Evolutionary conservation across 2,888 invertebrate species (phyloP), one percentile per base, ranked within the genome.

Genomic region (Galeopsomyia nigrocyanea): DNA sequence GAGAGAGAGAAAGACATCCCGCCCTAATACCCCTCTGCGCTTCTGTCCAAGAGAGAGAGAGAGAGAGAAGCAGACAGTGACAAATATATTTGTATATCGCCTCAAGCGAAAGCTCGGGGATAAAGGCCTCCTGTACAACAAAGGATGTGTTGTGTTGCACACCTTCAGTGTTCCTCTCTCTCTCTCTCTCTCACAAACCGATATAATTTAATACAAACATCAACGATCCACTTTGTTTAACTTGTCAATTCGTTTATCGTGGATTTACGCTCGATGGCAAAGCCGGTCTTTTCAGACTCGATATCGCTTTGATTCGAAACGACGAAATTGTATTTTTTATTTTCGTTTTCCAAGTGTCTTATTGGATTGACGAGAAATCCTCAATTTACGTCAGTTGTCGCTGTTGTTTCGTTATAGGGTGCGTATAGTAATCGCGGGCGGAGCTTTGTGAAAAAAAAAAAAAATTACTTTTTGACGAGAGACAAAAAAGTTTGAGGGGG

Each of bases 11-110:
- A 39, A 68, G 70, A 66, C 63, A 66, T 56, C n/a, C 26, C 13
- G 1, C 21, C 46, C 67, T 73, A 75, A 70, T 75, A 70, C 68
- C 67, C 67, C 55, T 7, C 7, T 55, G 61, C 21, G 64, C 69
- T 7, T 39, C 63, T 67, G 77, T 75, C 63, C 78, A 39, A 10
- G 26, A 26, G 26, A 26, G 26, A 26, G 26, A 5, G 26, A 26
- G 26, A 5, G 26, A 26, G 26, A 26, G 26, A 26, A 26, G 75
- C 71, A 68, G 78, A 74, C 75, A 77, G 75, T 77, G 78, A 75
- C 76, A 78, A 78, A 79, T 77, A 77, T 80, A 75, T 81, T 80
- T 79, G 79, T 79, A 77, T 77, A 78, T 78, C 78, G 74, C 31
- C 14, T 56, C 17, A 10, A 13, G 17, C n/a, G 14, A 63, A 66